Evolutionary conservation across 2,888 invertebrate genomes (phyloP), one percentile per base, ranked within the genome.

Genomic region (Tetranychus truncatus): DNA sequence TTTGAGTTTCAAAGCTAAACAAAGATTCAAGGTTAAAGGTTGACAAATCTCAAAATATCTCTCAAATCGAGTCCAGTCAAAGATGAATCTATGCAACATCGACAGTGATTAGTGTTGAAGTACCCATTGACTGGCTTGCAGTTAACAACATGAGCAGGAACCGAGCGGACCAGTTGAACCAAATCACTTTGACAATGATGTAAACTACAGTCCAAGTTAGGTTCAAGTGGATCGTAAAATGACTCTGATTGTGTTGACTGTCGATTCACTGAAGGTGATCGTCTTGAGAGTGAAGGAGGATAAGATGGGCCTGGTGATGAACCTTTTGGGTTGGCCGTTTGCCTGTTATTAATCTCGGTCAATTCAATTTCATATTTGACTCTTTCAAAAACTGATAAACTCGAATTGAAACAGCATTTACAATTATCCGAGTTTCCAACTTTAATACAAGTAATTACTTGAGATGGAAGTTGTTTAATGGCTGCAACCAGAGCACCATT

Each of bases 311-410:
- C 1, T 55, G 55, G 15, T 55, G 55, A 55, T 55, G 55, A 55
- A 55, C 0, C 55, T 6, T 15, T 55, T 55, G 9, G 2, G 3
- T 55, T 55, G 55, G 6, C 15, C 0, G 55, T 55, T 55, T 9
- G 9, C 1, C 55, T 55, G 34, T 15, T 9, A 55, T 55, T 55
- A 15, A 55, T 15, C 9, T 55, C 15, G 55, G 55, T 55, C 7
- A 69, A 21, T 20, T 69, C 69, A 4, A 69, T 24, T 69, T 69
- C 69, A 69, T 69, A 69, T 69, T 69, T 69, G 11, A 69, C 20
- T 69, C 69, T 7, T 24, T 69, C 69, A 20, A 24, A 69, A 4
- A 24, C 11, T 69, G 69, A 69, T 69, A 69, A 21, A 24, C 21
- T 69, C 5, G 20, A 11, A 24, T 69, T 69, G 69, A 69, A 69